Conservation (phyloP, 1,140 invertebrate species). For the Dinoponera quadriceps region DNA sequence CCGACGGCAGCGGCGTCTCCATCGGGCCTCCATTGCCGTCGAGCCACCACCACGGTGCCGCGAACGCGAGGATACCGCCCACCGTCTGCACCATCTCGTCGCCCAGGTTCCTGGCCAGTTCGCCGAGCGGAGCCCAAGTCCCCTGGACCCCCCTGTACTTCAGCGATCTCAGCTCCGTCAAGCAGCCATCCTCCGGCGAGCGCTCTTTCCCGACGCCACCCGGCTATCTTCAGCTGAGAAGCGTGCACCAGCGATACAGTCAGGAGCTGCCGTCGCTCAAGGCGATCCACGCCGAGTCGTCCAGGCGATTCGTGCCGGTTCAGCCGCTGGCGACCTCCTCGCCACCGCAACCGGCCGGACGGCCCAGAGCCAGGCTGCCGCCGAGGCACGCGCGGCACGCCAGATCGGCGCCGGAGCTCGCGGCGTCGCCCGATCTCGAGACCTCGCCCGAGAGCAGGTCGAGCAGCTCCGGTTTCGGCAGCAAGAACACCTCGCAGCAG, state of each 20-base stretch:
- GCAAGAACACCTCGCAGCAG: constrained; percentile 95
- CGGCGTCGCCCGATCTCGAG: constrained; percentile 88
- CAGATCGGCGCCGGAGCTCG: constrained; percentile 88
- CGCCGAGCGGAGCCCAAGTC: constrained; percentile 82
- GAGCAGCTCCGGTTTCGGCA: constrained; percentile 95
- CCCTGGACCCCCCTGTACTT: constrained; percentile 90
- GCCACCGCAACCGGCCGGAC: constrained; percentile 82
- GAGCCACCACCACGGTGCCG: constrained; percentile 76
- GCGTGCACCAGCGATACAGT: constrained; percentile 89
- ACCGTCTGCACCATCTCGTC: constrained; percentile 85
- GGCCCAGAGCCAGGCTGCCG: constrained; percentile 86
- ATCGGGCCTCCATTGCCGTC: constrained; percentile 82
- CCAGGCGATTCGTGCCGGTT: constrained; percentile 87
- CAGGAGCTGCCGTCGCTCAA: constrained; percentile 91
- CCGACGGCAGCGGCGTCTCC: constrained; percentile 88
- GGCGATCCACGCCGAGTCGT: constrained; percentile 91
- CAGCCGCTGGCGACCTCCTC: constrained; percentile 86
- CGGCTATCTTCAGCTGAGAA: constrained; percentile 87
- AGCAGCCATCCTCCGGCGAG: constrained; percentile 91
- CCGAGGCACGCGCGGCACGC: constrained; percentile 89
- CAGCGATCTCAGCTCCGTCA: constrained; percentile 94
- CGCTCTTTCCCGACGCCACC: constrained; percentile 91
- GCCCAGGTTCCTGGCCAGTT: constrained; percentile 85
- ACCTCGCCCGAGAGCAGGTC: constrained; percentile 94
- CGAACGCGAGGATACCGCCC: constrained; percentile 67